These are phyloP conservation scores for Phrynosoma platyrhinos DNA, from an alignment of 2,113 vertebrate genomes.

Conservation along the genomic window DNA sequence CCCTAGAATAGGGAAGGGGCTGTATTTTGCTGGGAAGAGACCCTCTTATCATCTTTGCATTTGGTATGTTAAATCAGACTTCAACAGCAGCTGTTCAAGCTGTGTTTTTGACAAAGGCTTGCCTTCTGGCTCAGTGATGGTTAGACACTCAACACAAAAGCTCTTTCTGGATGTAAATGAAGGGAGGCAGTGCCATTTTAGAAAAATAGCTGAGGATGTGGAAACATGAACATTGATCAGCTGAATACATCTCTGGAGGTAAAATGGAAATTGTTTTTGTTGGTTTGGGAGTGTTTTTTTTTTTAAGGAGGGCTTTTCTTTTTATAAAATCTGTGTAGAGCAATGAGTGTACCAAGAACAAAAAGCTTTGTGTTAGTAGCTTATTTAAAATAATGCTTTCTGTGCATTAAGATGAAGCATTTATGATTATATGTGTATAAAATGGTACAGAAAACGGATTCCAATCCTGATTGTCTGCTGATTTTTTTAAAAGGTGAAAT, in stretches of 20 bases:
- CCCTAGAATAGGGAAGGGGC: background rate
- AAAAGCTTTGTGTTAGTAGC: background rate
- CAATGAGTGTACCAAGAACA: background rate
- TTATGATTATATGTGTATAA: background rate
- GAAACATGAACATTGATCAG: background rate
- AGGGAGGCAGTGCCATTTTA: background rate
- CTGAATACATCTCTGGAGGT: background rate
- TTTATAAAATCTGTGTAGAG: background rate
- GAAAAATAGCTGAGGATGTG: background rate
- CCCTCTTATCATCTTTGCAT: background rate
- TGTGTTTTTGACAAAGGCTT: background rate
- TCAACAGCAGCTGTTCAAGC: background rate
- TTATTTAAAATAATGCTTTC: slow-evolving; percentile 28
- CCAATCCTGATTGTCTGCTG: background rate
- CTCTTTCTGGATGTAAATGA: background rate
- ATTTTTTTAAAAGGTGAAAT: background rate
- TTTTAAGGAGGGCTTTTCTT: background rate
- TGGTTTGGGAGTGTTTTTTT: no score
- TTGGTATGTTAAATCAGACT: background rate
- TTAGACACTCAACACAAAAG: background rate
- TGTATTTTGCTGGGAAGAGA: slow-evolving; percentile 3
- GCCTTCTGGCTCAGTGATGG: slow-evolving; percentile 6
- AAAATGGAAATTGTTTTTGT: background rate
- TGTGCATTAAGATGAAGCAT: slow-evolving; percentile 4
- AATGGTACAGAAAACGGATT: background rate